Percentiles rank a stretch among this genome's conserved stretches.
Conservation (phyloP, 2,113 vertebrate species). For the Oryzias celebensis region DNA sequence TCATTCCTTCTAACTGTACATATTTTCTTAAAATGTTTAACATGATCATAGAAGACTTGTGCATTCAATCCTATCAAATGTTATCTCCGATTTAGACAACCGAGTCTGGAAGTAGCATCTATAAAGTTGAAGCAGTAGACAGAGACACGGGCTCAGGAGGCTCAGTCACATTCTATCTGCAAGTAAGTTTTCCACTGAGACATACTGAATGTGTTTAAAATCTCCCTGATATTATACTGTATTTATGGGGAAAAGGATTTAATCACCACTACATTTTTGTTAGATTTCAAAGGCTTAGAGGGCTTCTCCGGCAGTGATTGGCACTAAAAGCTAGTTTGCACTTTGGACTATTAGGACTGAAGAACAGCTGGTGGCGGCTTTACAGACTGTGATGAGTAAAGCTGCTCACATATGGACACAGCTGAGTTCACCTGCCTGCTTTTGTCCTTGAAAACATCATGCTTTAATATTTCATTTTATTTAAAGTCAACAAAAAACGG, state of each 20-base stretch:
- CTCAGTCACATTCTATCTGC: constrained; percentile 89
- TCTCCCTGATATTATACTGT: constrained; percentile 13
- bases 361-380: constrained; percentile 53
- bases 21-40: neutral
- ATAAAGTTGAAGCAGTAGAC: constrained; percentile 84
- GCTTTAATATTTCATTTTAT: neutral
- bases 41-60: neutral
- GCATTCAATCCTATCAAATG: neutral
- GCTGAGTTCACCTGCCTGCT: constrained; percentile 48
- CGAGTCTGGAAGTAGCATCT: constrained; percentile 86
- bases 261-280: constrained; percentile 72
- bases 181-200: constrained; percentile 74
- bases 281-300: constrained; percentile 59
- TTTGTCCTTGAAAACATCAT: constrained; percentile 40
- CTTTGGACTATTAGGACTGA: constrained; percentile 55
- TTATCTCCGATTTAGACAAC: constrained; percentile 72
- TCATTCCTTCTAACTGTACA: no score
- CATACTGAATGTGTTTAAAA: neutral
- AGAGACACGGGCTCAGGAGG: constrained; percentile 92
- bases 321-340: constrained; percentile 48
- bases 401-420: constrained; percentile 54
- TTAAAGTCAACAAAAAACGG: neutral
- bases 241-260: constrained; percentile 52
- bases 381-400: constrained; percentile 18
- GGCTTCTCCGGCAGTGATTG: constrained; percentile 38